Base-by-base conservation (phyloP, 2,113 vertebrate species). In the Glareola pratincola region DNA sequence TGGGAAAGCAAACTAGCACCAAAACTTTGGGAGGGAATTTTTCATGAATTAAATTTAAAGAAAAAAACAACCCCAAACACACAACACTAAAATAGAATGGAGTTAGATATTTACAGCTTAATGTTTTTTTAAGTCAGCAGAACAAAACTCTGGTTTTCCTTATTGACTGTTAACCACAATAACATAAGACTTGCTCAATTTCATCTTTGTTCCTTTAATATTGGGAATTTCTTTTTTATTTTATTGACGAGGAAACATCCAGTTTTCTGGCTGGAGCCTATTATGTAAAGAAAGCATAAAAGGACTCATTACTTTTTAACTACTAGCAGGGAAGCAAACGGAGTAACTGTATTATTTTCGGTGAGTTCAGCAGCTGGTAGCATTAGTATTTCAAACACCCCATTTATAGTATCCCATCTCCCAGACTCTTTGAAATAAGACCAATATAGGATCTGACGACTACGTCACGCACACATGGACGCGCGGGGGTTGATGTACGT, bases 81-180 rank as follows among this genome's bases (percentile, higher is more conserved):
- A 81, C 23, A 71, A 59, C 48, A 51, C 71, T 83, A 94, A 95
- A 96, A 95, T 95, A 97, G 96, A 93, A 95, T 37, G n/a, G 82
- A 94, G 77, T 73, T 96, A 72, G 91, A 95, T 95, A 97, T 97
- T 97, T 97, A 96, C 86, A 94, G 94, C 90, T 88, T 91, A 80
- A 92, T 95, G 90, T 23, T 96, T 93, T 93, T 95, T 97, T 63
- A 96, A 97, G 88, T 95, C 87, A 97, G 88, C 85, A 95, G 94
- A 97, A 96, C 94, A 97, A 97, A 97, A 96, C 80, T 90, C 94
- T 87, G 92, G 90, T 94, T 97, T 96, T 93, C 56, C 96, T 97
- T 97, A 97, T 97, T 97, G 96, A 84, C 95, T 97, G 97, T 97
- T 97, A 98, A 97, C 96, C 96, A 97, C 94, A 94, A 85, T 90